phyloP scores from a whole-genome alignment of 2,797 vertebrate genomes.

The Brachyrhaphis roseni region DNA sequence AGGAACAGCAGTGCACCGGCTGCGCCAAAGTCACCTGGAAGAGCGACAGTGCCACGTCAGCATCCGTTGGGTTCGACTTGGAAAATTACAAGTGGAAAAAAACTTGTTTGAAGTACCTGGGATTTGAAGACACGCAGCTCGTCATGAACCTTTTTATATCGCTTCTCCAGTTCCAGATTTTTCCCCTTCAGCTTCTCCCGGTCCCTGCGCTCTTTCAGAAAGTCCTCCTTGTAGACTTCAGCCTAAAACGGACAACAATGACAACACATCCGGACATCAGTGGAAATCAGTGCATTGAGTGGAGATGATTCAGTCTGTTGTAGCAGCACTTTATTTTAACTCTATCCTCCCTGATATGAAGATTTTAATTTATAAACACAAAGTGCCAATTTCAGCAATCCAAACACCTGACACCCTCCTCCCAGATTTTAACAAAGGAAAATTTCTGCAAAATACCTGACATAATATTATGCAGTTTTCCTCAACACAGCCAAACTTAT shows the following conservation, averaged over 20 bases:
- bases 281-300: not conserved
- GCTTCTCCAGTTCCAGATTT: conserved; percentile 60
- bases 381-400: not conserved
- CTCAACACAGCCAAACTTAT: too few species aligned
- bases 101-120: conserved; percentile 44
- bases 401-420: too few species aligned
- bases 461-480: too few species aligned
- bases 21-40: conserved; percentile 33
- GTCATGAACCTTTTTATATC: conserved; percentile 36
- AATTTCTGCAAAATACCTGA: too few species aligned
- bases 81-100: too few species aligned
- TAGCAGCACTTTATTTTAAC: not conserved
- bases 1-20: conserved; percentile 20
- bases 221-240: conserved; percentile 76
- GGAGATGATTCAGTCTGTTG: not conserved
- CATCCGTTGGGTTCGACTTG: not conserved
- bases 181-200: conserved; percentile 66
- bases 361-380: not conserved
- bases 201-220: conserved; percentile 70
- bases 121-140: conserved; percentile 58
- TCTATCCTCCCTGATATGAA: not conserved
- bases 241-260: conserved; percentile 46
- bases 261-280: not conserved
- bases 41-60: not conserved
- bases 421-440: too few species aligned